Base-by-base conservation (phyloP, 2,797 vertebrate genomes). In the Liasis olivaceus region DNA sequence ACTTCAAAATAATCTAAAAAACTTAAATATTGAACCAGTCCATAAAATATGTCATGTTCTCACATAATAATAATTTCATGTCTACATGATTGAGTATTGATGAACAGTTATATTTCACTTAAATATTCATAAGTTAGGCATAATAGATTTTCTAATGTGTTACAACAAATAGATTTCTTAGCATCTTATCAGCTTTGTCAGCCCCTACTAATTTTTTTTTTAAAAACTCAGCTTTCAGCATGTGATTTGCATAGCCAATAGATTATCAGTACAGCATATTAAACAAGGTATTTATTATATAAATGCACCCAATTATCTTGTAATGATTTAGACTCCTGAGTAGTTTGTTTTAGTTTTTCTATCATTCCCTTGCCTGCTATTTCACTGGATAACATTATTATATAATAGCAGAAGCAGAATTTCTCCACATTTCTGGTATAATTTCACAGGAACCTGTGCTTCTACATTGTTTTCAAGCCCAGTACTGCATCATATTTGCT, bases 271-370 rank as follows among this genome's bases (percentile, higher is more conserved):
- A 42, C 15, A 87, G 20, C 14, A 4, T 3, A 1, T 62, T n/a
- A 77, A 91, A 84, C 13, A 51, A 58, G 87, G 62, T 56, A 92
- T 51, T 69, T 77, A 69, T 9, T 0, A 47, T 90, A 89, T n/a
- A 72, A 69, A 56, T 51, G 42, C 59, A 17, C 13, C 90, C 20
- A 22, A 56, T 12, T 51, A 26, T 13, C 56, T 47, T 42, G 9
- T 47, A 51, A 62, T 56, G 12, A 31, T 36, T 31, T 14, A 93
- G 58, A 28, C 86, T 94, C 94, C 8, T 9, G 26, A 87, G 90
- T 93, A 90, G 13, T 28, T 22, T 64, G 12, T 13, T 36, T 36
- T 69, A 62, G 51, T 59, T 56, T 42, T 51, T 12, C 56, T 54
- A 92, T 92, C 26, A 22, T 42, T 22, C 15, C n/a, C 66, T 69